Percentiles rank a stretch among this genome's conserved stretches.
Conservation (phyloP, 2,888 invertebrate species). For the Priocnemis perturbator region DNA sequence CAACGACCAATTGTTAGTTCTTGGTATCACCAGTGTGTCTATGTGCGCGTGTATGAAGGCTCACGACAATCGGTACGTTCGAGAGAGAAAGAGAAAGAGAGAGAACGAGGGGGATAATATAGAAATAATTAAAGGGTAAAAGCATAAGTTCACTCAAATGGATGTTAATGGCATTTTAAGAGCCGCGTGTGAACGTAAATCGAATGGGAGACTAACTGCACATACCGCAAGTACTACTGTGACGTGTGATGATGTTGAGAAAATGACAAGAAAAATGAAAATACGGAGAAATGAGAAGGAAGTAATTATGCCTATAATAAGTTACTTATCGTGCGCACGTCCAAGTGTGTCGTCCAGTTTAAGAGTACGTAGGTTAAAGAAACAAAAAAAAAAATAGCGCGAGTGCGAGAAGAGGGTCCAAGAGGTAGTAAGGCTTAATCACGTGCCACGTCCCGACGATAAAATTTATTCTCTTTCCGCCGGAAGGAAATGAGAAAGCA, state of each 20-base stretch:
- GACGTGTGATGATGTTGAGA: not conserved
- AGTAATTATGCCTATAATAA: slow-evolving; percentile 53
- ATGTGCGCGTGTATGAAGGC: slow-evolving; percentile 26
- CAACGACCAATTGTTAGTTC: slow-evolving; percentile 36
- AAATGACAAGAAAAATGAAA: slow-evolving; percentile 19
- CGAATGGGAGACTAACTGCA: no score
- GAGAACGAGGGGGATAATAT: not conserved
- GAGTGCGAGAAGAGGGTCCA: slow-evolving; percentile 63
- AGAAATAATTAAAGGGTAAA: slow-evolving; percentile 15
- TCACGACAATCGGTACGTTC: slow-evolving; percentile 54
- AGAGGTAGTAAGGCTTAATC: slow-evolving; percentile 52
- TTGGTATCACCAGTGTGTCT: slow-evolving; percentile 27
- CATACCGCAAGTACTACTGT: not conserved
- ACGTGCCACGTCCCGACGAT: slow-evolving; percentile 51
- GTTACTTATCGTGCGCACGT: slow-evolving; percentile 65
- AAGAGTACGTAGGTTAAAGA: slow-evolving; percentile 50
- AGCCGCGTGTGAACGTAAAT: no score
- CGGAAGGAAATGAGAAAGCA: slow-evolving; percentile 38
- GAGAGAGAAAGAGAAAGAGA: slow-evolving; percentile 12
- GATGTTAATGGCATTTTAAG: slow-evolving; percentile 3
- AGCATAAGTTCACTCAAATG: slow-evolving; percentile 31
- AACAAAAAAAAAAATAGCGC: slow-evolving; percentile 41
- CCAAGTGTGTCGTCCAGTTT: slow-evolving; percentile 67
- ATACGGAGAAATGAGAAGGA: slow-evolving; percentile 34
- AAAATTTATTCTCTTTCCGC: slow-evolving; percentile 41